Percentiles rank a stretch among this genome's conserved stretches.
Conservation (phyloP, 2,888 invertebrate species). For the Andrena chrysosceles region DNA sequence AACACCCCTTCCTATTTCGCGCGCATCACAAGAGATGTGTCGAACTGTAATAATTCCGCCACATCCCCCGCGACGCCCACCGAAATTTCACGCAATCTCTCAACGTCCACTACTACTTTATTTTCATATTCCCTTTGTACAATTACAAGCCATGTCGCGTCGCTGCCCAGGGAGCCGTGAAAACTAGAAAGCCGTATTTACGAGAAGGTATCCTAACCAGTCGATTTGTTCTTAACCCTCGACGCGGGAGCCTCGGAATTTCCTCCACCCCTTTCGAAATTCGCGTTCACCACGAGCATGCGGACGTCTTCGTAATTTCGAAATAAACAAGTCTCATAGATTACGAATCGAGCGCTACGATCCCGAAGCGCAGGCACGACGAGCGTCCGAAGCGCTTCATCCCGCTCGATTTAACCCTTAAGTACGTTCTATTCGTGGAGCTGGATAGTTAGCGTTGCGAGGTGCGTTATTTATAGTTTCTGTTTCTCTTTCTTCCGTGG, state of each 20-base stretch:
- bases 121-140: constrained; percentile 38
- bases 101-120: constrained; percentile 22
- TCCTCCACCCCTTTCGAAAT: too few species aligned
- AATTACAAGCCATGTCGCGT: constrained; percentile 35
- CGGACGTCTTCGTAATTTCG: too few species aligned
- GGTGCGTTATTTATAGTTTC: not conserved
- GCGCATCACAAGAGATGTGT: constrained; percentile 8
- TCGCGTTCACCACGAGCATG: too few species aligned
- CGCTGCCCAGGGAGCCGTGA: constrained; percentile 47
- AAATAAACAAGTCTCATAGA: too few species aligned
- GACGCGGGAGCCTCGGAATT: too few species aligned
- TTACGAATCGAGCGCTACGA: not conserved
- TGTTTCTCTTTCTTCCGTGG: not conserved
- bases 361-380: constrained; percentile 18
- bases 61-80: not conserved
- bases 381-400: not conserved
- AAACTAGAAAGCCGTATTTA: constrained; percentile 70
- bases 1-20: not conserved
- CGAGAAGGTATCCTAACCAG: not conserved
- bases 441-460: not conserved
- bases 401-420: constrained; percentile 31
- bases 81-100: constrained; percentile 6
- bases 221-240: not conserved
- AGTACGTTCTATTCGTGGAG: constrained; percentile 31
- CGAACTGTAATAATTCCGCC: constrained; percentile 19